A percentile compares a stretch with the other conserved stretches of the same genome.
Evolutionary conservation across 35 echinoderm and acorn worm genomes (phyloP).

Genomic region (Diadema setosum): DNA sequence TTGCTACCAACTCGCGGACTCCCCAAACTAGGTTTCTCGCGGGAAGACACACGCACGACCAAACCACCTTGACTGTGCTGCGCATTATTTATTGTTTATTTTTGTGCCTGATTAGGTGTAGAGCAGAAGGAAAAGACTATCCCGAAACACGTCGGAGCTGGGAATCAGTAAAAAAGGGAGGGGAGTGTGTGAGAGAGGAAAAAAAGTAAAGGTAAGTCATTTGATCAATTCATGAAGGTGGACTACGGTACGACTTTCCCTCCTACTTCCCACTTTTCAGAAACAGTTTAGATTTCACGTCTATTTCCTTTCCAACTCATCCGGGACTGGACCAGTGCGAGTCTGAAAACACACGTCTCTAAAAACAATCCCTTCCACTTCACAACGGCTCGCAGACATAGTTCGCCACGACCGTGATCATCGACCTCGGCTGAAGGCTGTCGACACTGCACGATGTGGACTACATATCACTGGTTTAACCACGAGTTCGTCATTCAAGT

Average conservation of each 20-base stretch:
- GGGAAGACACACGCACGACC: conserved; percentile 8
- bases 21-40: background rate
- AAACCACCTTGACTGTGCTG: conserved; percentile 3
- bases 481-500: too few species aligned
- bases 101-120: conserved; percentile 28
- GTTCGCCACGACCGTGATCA: background rate
- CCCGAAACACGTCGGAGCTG: background rate
- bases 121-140: background rate
- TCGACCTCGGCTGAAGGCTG: background rate
- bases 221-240: conserved; percentile 12
- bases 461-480: too few species aligned
- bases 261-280: background rate
- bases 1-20: background rate
- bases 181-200: background rate
- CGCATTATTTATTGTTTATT: conserved; percentile 31
- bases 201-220: background rate
- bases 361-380: too few species aligned
- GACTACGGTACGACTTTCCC: background rate
- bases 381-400: background rate
- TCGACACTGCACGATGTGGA: too few species aligned
- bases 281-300: background rate
- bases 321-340: background rate
- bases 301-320: background rate
- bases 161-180: background rate
- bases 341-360: too few species aligned